Evolutionary conservation across 2,888 invertebrate genomes (phyloP).

Genomic region (Ischnura elegans): DNA sequence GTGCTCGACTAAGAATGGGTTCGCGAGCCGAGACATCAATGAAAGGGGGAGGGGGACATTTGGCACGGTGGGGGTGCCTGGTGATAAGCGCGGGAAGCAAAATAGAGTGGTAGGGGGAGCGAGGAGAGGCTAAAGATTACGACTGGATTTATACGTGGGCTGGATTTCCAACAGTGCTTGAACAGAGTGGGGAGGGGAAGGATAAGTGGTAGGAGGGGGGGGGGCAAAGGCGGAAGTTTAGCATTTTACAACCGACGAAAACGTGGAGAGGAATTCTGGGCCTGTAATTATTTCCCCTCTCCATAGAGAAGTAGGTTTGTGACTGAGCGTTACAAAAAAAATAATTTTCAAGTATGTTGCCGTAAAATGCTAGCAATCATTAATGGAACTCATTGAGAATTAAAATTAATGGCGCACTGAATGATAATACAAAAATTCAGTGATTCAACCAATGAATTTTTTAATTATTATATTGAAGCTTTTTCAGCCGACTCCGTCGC

Average conservation of each 20-base stretch:
- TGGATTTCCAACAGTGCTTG: background rate
- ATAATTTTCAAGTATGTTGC: no score
- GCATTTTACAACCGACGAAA: background rate
- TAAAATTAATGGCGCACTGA: no score
- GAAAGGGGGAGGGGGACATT: background rate
- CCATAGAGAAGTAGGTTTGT: no score
- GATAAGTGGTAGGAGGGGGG: background rate
- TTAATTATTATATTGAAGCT: no score
- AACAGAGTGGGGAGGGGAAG: background rate
- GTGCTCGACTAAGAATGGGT: background rate
- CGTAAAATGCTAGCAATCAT: no score
- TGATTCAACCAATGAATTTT: no score
- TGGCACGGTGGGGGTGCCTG: background rate
- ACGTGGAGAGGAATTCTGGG: background rate
- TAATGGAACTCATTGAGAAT: no score
- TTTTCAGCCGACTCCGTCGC: no score
- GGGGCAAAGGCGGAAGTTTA: background rate
- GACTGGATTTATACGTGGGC: constrained; percentile 27
- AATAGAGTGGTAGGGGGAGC: background rate
- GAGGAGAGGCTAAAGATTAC: background rate
- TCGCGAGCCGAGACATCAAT: constrained; percentile 3
- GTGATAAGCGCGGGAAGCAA: background rate
- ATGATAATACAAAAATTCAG: no score
- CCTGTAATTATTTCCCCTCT: no score
- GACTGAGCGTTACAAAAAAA: no score